Conservation (phyloP, 2,797 vertebrate genomes). For the Carcharodon carcharias region DNA sequence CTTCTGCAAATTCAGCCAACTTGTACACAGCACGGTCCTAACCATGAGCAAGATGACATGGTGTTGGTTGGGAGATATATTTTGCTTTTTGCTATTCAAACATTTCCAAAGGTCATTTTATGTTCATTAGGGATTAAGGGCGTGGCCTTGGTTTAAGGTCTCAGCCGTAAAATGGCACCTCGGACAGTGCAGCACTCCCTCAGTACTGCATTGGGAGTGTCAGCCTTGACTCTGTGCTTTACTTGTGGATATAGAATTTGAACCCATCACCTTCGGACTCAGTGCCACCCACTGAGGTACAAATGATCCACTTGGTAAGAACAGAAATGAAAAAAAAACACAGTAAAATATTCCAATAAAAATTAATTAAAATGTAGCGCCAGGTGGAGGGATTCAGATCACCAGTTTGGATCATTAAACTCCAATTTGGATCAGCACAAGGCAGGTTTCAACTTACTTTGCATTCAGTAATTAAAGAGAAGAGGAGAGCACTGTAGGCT, state of each 20-base stretch:
- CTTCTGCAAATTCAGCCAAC: too few species aligned
- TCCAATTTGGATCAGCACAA: neutral
- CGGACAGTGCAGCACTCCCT: neutral
- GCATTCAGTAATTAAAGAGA: slow-evolving; percentile 8
- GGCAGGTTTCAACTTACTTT: neutral
- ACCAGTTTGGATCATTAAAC: neutral
- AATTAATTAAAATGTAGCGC: neutral
- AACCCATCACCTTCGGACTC: neutral
- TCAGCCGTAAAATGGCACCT: neutral
- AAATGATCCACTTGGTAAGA: neutral
- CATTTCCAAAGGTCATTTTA: neutral
- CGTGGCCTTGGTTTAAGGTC: neutral
- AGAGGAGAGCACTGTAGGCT: neutral
- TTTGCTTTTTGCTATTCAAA: neutral
- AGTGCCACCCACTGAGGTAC: neutral
- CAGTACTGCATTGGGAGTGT: neutral
- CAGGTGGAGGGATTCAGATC: neutral
- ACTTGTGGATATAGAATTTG: neutral
- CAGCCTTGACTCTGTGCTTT: neutral
- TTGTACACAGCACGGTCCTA: too few species aligned
- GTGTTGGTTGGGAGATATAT: neutral
- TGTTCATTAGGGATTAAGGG: neutral
- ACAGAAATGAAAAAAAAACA: neutral
- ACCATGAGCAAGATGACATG: too few species aligned
- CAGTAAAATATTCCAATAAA: neutral